Conservation (phyloP, 2,113 vertebrate genomes). For the Anguilla rostrata region DNA sequence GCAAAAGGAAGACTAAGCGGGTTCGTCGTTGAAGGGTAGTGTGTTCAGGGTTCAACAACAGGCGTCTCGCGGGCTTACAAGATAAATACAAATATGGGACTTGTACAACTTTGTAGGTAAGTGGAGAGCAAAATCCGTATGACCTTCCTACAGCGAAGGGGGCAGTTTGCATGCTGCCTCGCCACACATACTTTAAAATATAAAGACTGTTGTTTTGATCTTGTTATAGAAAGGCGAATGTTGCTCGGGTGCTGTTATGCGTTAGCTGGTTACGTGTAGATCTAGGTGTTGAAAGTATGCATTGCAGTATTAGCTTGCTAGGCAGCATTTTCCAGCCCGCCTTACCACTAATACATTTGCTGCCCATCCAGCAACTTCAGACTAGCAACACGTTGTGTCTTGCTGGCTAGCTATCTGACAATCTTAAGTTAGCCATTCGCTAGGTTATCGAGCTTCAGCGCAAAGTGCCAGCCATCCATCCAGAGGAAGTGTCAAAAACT, state of each 20-base stretch:
- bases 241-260: too few species aligned
- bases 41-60: background rate
- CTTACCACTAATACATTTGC: background rate
- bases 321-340: background rate
- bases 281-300: background rate
- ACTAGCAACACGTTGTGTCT: background rate
- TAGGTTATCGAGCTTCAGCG: background rate
- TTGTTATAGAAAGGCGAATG: too few species aligned
- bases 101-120: constrained; percentile 15
- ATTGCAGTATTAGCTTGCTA: background rate
- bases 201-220: background rate
- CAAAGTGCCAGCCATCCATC: background rate
- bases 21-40: constrained; percentile 19
- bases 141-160: background rate
- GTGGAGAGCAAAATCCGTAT: background rate
- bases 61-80: constrained; percentile 12
- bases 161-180: background rate
- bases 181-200: background rate
- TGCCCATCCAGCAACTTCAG: background rate
- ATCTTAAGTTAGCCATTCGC: background rate
- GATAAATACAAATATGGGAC: constrained; percentile 27
- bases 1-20: background rate
- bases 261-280: background rate
- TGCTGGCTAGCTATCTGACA: background rate
- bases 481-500: background rate